These are phyloP conservation scores for Porites evermanni DNA, from an alignment of 92 coral and sea anemone genomes.

Conservation along the genomic window DNA sequence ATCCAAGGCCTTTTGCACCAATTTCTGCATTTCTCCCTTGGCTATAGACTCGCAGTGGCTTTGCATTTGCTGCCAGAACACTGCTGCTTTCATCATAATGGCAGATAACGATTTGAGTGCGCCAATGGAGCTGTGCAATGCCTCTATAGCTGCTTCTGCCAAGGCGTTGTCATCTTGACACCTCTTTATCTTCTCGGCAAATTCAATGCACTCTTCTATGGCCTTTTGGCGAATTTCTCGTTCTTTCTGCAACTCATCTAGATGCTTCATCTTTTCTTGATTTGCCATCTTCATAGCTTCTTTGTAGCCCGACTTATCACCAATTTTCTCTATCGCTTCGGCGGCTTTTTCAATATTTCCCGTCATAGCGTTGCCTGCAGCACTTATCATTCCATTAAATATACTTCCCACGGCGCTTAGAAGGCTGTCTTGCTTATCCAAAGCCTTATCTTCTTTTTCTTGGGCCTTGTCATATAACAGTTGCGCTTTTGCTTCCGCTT, in stretches of 20 bases:
- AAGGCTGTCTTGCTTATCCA: conserved; percentile 33
- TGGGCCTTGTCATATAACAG: conserved; percentile 54
- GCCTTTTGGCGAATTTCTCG: conserved; percentile 63
- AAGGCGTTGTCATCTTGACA: conserved; percentile 52
- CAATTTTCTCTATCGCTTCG: conserved; percentile 10
- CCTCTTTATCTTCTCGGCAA: conserved; percentile 58
- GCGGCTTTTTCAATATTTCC: conserved; percentile 2
- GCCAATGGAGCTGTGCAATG: conserved; percentile 74
- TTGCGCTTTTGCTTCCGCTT: conserved; percentile 52
- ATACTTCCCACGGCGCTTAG: background rate
- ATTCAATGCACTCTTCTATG: conserved; percentile 60
- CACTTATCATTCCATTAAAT: background rate
- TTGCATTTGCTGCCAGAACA: conserved; percentile 75
- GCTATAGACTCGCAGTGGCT: conserved; percentile 63
- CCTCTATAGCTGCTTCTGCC: conserved; percentile 73
- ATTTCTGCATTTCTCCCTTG: conserved; percentile 34
- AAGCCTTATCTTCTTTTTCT: conserved; percentile 56
- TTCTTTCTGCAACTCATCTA: conserved; percentile 58
- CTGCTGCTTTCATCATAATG: conserved; percentile 75
- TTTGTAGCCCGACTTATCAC: conserved; percentile 43
- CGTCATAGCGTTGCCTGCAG: background rate
- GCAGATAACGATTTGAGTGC: conserved; percentile 72
- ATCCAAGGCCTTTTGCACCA: conserved; percentile 49
- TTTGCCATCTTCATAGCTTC: conserved; percentile 58
- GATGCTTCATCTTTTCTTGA: conserved; percentile 59